phyloP scores from a whole-genome alignment of 2,113 vertebrate genomes.

The Mustela lutreola region DNA sequence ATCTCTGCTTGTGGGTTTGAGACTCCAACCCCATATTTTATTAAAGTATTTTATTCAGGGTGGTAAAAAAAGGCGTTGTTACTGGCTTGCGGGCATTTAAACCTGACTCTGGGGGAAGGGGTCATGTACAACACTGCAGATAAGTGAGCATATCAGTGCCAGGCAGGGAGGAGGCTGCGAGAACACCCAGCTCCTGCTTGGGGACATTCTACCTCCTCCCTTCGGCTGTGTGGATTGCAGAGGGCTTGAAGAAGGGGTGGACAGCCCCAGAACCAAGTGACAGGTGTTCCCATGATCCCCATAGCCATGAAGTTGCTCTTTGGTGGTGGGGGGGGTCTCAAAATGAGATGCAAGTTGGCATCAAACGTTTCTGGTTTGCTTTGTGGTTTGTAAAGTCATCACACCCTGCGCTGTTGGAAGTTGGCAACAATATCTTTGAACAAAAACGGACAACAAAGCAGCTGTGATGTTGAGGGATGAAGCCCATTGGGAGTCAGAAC shows the following conservation, averaged over 20 bases:
- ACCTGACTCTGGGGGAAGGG: constrained; percentile 45
- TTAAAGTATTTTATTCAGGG: constrained; percentile 64
- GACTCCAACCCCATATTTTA: constrained; percentile 49
- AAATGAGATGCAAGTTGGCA: not conserved
- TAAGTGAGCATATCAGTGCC: not conserved
- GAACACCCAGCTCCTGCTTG: not conserved
- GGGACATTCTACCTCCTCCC: not conserved
- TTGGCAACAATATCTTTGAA: not conserved
- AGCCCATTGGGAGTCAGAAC: not conserved
- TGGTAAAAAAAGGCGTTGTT: constrained; percentile 60
- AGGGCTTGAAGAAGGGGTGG: not conserved
- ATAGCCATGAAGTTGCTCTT: not conserved
- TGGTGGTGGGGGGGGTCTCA: not conserved
- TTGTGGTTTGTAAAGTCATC: not conserved
- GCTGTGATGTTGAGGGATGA: not conserved
- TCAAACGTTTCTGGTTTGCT: not conserved
- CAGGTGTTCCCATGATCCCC: not conserved
- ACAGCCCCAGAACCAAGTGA: not conserved
- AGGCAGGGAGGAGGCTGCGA: not conserved
- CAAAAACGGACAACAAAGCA: not conserved
- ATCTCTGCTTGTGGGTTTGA: constrained; percentile 19
- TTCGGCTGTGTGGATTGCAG: not conserved
- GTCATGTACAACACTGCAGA: constrained; percentile 44
- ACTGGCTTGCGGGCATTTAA: constrained; percentile 35
- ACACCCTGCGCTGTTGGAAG: not conserved